phyloP scores from a whole-genome alignment of 2,888 invertebrate genomes.

The Diaprepes abbreviatus region DNA sequence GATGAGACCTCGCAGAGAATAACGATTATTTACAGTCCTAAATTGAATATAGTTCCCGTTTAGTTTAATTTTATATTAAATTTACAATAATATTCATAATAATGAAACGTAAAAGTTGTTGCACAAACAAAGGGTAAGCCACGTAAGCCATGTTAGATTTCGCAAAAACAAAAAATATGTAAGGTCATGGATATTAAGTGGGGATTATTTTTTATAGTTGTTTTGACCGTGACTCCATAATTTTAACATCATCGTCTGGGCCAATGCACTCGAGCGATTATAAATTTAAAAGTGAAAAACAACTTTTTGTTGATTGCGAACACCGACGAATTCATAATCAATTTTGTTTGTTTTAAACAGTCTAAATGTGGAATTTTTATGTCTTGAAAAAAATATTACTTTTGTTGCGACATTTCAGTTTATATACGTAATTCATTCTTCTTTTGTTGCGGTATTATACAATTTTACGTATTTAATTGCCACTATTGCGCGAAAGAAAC shows the following conservation, averaged over 20 bases:
- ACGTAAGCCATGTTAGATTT: constrained; percentile 19
- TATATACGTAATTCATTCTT: neutral
- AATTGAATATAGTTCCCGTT: too few relatives aligned
- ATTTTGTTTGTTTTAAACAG: constrained; percentile 35
- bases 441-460: neutral
- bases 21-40: too few relatives aligned
- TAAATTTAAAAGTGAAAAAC: constrained; percentile 48
- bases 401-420: constrained; percentile 6
- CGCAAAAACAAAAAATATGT: constrained; percentile 27
- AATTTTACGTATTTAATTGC: too few relatives aligned
- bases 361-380: constrained; percentile 24
- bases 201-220: constrained; percentile 45
- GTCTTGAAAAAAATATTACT: neutral
- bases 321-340: constrained; percentile 41
- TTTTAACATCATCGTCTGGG: constrained; percentile 48
- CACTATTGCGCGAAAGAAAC: too few relatives aligned
- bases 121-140: constrained; percentile 2
- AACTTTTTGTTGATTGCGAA: constrained; percentile 47
- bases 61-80: too few relatives aligned
- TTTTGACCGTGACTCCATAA: constrained; percentile 47
- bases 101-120: constrained; percentile 18
- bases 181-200: constrained; percentile 43
- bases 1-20: too few relatives aligned
- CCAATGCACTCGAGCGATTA: constrained; percentile 47
- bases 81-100: too few relatives aligned